Conservation (phyloP, 2,113 vertebrate species). For the Cynoglossus semilaevis region DNA sequence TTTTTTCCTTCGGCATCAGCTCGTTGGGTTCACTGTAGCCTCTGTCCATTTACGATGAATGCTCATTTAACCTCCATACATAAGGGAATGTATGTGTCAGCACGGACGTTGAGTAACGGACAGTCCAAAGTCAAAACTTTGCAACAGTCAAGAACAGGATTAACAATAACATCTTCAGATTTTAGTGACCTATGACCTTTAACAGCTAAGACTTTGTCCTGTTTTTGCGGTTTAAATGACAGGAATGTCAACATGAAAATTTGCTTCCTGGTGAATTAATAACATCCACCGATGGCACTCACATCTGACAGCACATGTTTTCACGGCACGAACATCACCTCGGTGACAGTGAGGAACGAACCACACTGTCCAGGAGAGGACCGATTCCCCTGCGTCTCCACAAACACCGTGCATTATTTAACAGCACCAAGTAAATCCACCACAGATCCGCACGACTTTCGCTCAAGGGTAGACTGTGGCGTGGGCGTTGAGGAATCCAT, state of each 20-base stretch:
- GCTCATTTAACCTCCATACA: neutral
- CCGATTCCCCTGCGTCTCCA: neutral
- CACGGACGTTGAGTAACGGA: neutral
- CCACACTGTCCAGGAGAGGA: neutral
- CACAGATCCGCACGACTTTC: neutral
- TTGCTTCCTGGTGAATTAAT: slow-evolving; percentile 4
- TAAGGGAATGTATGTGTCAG: neutral
- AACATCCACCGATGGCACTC: neutral
- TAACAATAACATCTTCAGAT: no score
- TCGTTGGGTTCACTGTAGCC: neutral
- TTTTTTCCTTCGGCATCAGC: slow-evolving; percentile 6
- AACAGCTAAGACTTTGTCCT: no score
- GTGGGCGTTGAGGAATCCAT: neutral
- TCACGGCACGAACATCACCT: slow-evolving; percentile 7
- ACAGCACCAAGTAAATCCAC: slow-evolving; percentile 9
- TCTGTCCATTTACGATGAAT: slow-evolving; percentile 2
- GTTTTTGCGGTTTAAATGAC: no score
- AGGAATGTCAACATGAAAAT: slow-evolving; percentile 3
- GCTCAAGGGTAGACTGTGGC: neutral
- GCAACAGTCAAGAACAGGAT: no score
- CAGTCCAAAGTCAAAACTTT: neutral
- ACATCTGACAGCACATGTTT: slow-evolving; percentile 7
- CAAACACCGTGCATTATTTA: slow-evolving; percentile 20
- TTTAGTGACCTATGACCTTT: no score
- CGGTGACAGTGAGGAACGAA: neutral